These are phyloP conservation scores for Sarcophaga variegata DNA, from an alignment of 2,888 invertebrate species.

Conservation along the genomic window DNA sequence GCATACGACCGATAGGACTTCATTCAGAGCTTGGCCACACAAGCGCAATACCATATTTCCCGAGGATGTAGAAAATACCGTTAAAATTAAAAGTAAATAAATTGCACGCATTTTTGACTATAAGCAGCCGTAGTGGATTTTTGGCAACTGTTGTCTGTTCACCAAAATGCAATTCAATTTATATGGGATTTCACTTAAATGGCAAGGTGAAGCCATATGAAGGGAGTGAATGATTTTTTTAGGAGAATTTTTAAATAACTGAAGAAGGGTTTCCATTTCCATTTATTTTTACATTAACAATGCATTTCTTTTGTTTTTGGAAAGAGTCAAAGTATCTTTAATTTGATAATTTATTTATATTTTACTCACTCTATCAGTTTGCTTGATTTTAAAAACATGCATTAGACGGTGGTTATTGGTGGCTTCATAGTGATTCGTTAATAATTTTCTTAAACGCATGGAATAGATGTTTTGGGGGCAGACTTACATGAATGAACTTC, in stretches of 20 bases:
- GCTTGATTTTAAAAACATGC: no score
- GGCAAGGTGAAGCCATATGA: not conserved
- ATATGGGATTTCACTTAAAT: not conserved
- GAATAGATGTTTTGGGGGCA: no score
- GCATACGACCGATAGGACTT: not conserved
- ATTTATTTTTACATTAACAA: not conserved
- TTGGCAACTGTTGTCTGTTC: no score
- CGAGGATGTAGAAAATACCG: not conserved
- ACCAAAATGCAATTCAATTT: not conserved
- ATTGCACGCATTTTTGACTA: not conserved
- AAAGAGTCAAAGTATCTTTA: not conserved
- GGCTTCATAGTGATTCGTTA: no score
- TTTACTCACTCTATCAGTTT: no score
- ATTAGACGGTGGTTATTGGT: no score
- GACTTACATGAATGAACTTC: no score
- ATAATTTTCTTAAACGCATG: no score
- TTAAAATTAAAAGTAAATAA: not conserved
- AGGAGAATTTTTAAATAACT: not conserved
- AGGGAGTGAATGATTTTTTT: not conserved
- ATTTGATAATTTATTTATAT: not conserved
- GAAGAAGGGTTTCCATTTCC: no score
- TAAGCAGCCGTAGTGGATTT: no score
- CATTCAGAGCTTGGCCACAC: conserved; percentile 17
- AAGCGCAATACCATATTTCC: not conserved
- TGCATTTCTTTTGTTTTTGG: not conserved